These are phyloP conservation scores for Falco novaeseelandiae DNA, from an alignment of 2,797 vertebrate species.

Conservation along the genomic window DNA sequence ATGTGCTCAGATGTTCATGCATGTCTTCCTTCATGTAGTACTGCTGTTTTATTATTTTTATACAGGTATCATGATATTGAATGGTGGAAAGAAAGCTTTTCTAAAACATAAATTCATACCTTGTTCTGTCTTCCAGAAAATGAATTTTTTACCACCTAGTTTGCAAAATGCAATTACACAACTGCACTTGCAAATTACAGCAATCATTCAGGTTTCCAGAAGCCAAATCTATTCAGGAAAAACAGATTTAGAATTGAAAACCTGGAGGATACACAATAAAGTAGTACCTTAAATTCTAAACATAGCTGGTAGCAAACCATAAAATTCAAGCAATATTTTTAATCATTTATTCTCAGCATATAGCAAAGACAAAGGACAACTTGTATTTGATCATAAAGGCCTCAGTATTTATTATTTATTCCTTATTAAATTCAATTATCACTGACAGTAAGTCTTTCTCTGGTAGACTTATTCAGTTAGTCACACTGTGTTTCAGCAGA, in stretches of 20 bases:
- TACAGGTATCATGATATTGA: background rate
- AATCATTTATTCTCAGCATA: background rate
- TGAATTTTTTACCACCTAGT: background rate
- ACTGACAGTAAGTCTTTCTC: background rate
- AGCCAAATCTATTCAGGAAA: background rate
- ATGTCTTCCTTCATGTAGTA: background rate
- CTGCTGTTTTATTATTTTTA: background rate
- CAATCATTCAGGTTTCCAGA: background rate
- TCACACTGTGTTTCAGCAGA: background rate
- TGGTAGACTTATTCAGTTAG: background rate
- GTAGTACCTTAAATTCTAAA: background rate
- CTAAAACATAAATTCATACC: background rate
- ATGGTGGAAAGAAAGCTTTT: background rate
- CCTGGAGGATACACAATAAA: background rate
- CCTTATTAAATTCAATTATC: background rate
- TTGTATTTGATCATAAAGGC: background rate
- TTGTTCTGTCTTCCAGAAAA: background rate
- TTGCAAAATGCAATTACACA: background rate
- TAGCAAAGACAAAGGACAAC: background rate
- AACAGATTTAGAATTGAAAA: background rate
- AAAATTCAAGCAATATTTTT: background rate
- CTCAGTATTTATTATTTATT: background rate
- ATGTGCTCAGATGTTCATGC: background rate
- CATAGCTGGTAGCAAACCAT: background rate
- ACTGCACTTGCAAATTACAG: background rate